Percentiles rank a stretch among this genome's conserved stretches.
Conservation (phyloP, 1,140 invertebrate genomes). For the Meloidogyne hapla region DNA sequence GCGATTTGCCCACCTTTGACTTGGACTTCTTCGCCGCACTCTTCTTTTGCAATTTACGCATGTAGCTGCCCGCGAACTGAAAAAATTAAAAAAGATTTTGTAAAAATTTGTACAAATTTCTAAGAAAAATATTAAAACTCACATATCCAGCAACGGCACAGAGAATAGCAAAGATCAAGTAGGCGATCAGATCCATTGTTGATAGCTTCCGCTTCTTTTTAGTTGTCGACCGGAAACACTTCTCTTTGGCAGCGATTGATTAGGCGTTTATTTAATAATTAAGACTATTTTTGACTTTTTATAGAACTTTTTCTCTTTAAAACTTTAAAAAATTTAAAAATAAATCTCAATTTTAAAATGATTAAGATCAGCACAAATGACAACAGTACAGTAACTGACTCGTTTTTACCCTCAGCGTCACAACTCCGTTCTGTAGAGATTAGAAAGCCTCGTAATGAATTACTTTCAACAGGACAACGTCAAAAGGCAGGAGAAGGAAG, state of each 20-base stretch:
- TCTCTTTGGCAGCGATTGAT: too few relatives aligned
- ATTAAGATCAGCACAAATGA: conserved; percentile 18
- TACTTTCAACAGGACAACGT: not conserved
- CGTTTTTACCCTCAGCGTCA: conserved; percentile 24
- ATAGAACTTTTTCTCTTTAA: too few relatives aligned
- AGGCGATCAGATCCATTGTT: not conserved
- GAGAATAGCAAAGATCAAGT: not conserved
- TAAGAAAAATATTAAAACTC: not conserved
- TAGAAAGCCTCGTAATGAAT: not conserved
- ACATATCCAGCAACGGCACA: not conserved
- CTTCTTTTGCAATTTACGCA: not conserved
- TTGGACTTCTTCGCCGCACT: not conserved
- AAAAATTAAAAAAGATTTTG: not conserved
- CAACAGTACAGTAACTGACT: conserved; percentile 27
- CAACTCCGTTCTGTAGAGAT: conserved; percentile 12
- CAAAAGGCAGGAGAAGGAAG: not conserved
- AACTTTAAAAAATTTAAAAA: too few relatives aligned
- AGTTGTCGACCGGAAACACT: too few relatives aligned
- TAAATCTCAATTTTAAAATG: too few relatives aligned
- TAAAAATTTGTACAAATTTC: too few relatives aligned
- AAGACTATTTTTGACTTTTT: too few relatives aligned
- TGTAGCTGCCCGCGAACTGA: not conserved
- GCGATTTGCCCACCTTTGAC: not conserved
- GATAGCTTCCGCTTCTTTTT: too few relatives aligned
- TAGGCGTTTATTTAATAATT: too few relatives aligned